Base-by-base conservation (phyloP, 2,113 vertebrate genomes). In the Pluvianellus socialis region DNA sequence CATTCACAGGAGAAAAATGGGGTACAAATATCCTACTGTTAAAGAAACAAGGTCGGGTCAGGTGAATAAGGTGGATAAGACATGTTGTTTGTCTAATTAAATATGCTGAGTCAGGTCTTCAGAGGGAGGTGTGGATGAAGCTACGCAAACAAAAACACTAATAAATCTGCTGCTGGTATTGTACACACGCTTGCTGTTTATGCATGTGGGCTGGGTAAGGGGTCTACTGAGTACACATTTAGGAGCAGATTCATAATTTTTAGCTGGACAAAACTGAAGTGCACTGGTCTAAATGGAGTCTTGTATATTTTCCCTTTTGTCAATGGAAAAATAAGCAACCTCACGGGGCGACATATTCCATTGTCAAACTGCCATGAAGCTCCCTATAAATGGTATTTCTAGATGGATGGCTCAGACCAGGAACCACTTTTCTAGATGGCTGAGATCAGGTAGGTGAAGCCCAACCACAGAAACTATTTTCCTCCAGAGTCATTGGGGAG, bases 321-420 rank as follows among this genome's bases (percentile, higher is more conserved):
- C 33, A 79, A 18, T 38, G 47, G 68, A 89, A 76, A 75, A 91
- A 50, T 22, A 50, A 50, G 49, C 49, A 23, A 24, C 55, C 30
- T 67, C 56, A 56, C 14, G n/a, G 49, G 61, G 49, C 0, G 2
- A 67, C 12, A 11, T 52, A 71, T 15, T 67, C 47, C 0, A 0
- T 21, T 24, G 23, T 53, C 53, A 77, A 81, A 33, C 18, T 33
- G 28, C 50, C 68, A 72, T 1, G 1, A 38, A 71, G 40, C 6
- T 84, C 47, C 40, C 23, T 65, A 8, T 35, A 40, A 82, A 30
- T 56, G 22, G 33, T 20, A 14, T 65, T 81, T 74, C 38, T 44
- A 61, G 44, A 24, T 19, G 20, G 14, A 27, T 56, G 52, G 17
- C 56, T 94, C 45, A 81, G 70, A 55, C 35, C n/a, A 71, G 38